Evolutionary conservation across 2,113 vertebrate genomes (phyloP).

Genomic region (Phodopus roborovskii): DNA sequence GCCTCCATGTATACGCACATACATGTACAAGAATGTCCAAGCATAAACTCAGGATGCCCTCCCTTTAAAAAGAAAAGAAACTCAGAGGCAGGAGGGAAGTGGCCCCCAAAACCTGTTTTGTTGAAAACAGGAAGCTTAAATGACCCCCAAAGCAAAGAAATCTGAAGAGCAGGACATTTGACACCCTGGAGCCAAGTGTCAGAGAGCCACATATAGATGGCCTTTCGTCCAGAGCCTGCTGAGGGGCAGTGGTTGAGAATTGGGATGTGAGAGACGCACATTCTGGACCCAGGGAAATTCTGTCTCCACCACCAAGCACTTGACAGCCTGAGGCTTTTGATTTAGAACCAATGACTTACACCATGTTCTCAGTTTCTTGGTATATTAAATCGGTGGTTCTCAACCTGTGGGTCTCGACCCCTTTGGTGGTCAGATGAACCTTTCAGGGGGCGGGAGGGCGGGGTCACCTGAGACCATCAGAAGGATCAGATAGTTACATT

Average conservation of each 20-base stretch:
- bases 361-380: background rate
- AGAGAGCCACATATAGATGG: accelerated
- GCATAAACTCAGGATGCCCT: background rate
- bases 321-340: background rate
- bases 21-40: background rate
- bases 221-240: too few relatives aligned
- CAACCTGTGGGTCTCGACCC: background rate
- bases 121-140: background rate
- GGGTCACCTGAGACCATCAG: background rate
- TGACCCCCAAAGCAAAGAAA: background rate
- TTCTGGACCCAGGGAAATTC: background rate
- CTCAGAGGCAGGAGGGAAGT: background rate
- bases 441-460: background rate
- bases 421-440: background rate
- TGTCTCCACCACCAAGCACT: background rate
- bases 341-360: background rate
- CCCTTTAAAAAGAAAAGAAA: background rate
- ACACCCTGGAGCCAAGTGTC: background rate
- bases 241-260: background rate
- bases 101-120: background rate
- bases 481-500: background rate
- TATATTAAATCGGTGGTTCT: background rate
- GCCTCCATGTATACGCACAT: background rate
- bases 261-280: background rate
- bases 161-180: background rate